Base-by-base conservation (phyloP, 2,113 vertebrate species). In the Microtus oregoni region DNA sequence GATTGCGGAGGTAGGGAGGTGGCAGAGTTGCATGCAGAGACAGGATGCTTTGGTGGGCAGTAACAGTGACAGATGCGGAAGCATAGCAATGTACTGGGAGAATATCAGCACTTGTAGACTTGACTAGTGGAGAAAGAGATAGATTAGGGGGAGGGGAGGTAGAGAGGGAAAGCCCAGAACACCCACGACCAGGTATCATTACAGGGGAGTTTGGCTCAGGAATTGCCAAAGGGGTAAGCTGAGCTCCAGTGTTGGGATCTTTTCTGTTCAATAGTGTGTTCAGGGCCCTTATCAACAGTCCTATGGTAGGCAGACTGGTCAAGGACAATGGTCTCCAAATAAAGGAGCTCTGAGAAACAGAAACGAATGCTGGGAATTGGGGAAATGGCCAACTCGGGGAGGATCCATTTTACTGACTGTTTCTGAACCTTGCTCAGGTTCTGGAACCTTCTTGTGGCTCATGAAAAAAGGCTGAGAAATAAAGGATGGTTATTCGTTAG, bases 401-500 rank as follows among this genome's bases (percentile, higher is more conserved):
- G 2, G 47, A 78, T 2, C 26, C 41, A 10, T 44, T 38, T 73
- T 35, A 14, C 4, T 32, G 87, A 75, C 44, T 13, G 50, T 44
- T 68, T 86, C 90, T 86, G 68, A 70, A 14, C 12, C 79, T 55
- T 55, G 58, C 91, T 65, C 35, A 92, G 2, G 47, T 24, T 58
- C 24, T 86, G 85, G 85, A 52, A 12, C 61, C 67, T 92, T 78
- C 82, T 38, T 6, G 2, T 4, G n/a, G 13, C 50, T 87, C 11
- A 4, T 14, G 28, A 61, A 26, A 15, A 91, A 92, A 90, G 50
- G 61, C 1, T 55, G 63, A 63, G 92, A 86, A 96, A 89, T 47
- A 95, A 93, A 97, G 14, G 17, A 22, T 24, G 61, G 70, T 35
- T 14, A 81, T 88, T 85, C 67, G 72, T 63, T 65, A 85, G 58